Base-by-base conservation (phyloP, 2,888 invertebrate species). In the Hirtodrosophila cameraria region DNA sequence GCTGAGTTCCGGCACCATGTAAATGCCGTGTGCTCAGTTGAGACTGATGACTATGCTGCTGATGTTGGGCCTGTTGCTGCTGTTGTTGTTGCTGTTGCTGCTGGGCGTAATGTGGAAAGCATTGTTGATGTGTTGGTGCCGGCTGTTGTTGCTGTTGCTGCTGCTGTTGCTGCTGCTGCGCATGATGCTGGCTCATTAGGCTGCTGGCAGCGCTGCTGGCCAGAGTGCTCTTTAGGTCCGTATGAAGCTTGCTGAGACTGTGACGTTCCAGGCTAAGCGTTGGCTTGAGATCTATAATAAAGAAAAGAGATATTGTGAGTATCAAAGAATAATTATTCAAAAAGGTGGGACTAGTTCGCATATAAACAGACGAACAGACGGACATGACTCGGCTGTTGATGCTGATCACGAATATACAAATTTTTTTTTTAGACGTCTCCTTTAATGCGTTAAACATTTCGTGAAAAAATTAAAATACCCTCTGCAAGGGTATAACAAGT, bases 201-300 rank as follows among this genome's bases (percentile, higher is more conserved):
- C 60, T 72, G 59, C 77, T 65, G 31, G 66, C 77, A 43, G 50
- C 78, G 57, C 62, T 73, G 57, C 64, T 76, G 54, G 45, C 42
- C 31, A 70, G 31, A 2, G 65, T 53, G 41, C 74, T 75, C 62
- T 89, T 89, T 12, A 88, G 57, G 58, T 89, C 88, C 23, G 83
- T 73, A 45, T 89, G 88, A 30, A 89, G 45, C 43, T 89, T 89
- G 30, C 57, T 74, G 4, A 88, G 48, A 33, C 84, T 84, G 53
- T 88, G 89, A 0, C 89, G 88, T 39, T 90, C 90, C 46, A 89
- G 54, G 1, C 91, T 89, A 46, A 90, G 69, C n/a, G 90, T 84
- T 4, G 90, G 88, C 71, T 91, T 91, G 35, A 90, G 75, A 75
- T 91, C 91, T 88, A 70, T 8, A 64, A 57, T 3, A 6, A 9